phyloP scores from a whole-genome alignment of 2,113 vertebrate species.

The Vombatus ursinus region DNA sequence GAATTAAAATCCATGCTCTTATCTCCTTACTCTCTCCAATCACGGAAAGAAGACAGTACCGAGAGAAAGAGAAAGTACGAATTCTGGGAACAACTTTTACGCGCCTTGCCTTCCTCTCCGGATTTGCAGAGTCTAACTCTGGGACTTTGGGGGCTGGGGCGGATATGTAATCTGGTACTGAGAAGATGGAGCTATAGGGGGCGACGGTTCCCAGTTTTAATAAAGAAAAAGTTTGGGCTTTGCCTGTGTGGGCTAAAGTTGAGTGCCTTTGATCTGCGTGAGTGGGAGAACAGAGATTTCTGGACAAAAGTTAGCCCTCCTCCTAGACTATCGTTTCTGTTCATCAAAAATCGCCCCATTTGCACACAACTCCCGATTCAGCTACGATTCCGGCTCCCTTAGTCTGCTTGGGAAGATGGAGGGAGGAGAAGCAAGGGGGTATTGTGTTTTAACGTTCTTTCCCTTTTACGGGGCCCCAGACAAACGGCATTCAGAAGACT shows the following conservation, averaged over 20 bases:
- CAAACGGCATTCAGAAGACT: constrained; percentile 72
- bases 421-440: constrained; percentile 32
- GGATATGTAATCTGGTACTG: not conserved
- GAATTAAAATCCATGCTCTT: not conserved
- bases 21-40: not conserved
- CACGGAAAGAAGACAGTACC: not conserved
- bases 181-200: constrained; percentile 67
- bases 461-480: constrained; percentile 74
- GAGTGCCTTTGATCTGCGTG: not conserved
- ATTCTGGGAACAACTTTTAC: constrained; percentile 26
- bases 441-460: constrained; percentile 56
- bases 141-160: not conserved
- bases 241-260: constrained; percentile 15
- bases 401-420: not conserved
- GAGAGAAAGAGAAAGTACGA: not conserved
- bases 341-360: not conserved
- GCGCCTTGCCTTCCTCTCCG: not conserved
- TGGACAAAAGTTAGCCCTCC: constrained; percentile 71
- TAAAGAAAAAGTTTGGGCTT: constrained; percentile 46
- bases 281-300: constrained; percentile 14
- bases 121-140: not conserved
- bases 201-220: constrained; percentile 53
- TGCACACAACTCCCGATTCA: not conserved
- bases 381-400: not conserved
- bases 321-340: constrained; percentile 22